Conservation (phyloP, 2,888 invertebrate genomes). For the Synergus umbraculus region DNA sequence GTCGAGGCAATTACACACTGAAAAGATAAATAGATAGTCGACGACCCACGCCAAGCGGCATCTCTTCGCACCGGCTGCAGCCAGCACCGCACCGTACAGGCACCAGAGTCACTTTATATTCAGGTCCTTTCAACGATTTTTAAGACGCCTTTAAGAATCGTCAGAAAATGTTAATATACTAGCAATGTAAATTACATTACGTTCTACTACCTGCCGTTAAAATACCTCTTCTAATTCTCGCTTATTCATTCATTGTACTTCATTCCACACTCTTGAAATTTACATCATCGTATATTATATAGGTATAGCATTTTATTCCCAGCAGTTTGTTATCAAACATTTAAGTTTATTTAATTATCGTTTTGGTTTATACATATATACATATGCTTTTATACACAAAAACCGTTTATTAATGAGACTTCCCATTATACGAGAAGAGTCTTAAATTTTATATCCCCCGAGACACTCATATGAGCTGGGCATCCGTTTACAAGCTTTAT, state of each 20-base stretch:
- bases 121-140: constrained; percentile 40
- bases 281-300: neutral
- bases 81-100: constrained; percentile 10
- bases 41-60: constrained; percentile 30
- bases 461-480: constrained; percentile 1
- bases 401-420: constrained; percentile 27
- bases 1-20: constrained; percentile 60
- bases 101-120: constrained; percentile 5
- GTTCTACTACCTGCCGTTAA: constrained; percentile 26
- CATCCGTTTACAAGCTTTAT: neutral
- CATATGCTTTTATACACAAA: neutral
- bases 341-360: too few relatives aligned
- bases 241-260: constrained; percentile 29
- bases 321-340: too few relatives aligned
- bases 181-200: constrained; percentile 35
- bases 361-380: too few relatives aligned
- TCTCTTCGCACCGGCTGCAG: constrained; percentile 3
- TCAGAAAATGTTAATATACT: constrained; percentile 36
- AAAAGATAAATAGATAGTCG: constrained; percentile 60
- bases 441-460: constrained; percentile 18
- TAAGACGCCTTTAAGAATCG: constrained; percentile 39
- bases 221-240: constrained; percentile 3
- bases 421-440: neutral
- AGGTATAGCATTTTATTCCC: neutral
- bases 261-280: constrained; percentile 27